These are phyloP conservation scores for Anguilla japonica DNA, from an alignment of 2,113 vertebrate genomes.

Conservation along the genomic window DNA sequence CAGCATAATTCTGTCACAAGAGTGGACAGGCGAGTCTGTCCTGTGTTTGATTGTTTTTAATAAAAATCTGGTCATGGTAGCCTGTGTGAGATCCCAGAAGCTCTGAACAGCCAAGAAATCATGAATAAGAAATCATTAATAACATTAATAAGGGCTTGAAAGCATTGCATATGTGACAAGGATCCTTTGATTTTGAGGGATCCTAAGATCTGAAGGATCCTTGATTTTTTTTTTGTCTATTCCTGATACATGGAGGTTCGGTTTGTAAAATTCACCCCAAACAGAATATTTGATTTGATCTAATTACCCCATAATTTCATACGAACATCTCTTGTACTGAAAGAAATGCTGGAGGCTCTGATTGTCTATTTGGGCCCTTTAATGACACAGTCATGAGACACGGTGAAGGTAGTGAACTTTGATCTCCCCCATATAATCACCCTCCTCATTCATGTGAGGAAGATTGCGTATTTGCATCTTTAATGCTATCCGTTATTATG, in stretches of 20 bases:
- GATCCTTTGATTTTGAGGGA: no score
- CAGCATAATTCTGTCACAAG: not conserved
- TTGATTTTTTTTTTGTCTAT: no score
- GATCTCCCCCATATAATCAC: not conserved
- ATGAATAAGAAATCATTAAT: not conserved
- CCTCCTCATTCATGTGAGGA: not conserved
- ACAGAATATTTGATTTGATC: not conserved
- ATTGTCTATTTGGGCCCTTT: not conserved
- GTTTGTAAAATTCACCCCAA: not conserved
- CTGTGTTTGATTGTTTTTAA: not conserved
- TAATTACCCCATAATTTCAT: not conserved
- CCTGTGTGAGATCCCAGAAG: not conserved
- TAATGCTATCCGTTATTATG: not conserved
- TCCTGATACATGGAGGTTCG: not conserved
- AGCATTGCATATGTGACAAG: no score
- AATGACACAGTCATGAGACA: not conserved
- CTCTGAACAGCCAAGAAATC: no score
- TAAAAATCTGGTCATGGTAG: not conserved
- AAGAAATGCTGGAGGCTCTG: not conserved
- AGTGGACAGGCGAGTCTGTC: not conserved
- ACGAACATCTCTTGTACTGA: not conserved
- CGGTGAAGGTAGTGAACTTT: not conserved
- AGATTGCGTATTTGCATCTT: no score
- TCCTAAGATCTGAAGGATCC: no score
- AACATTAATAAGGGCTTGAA: not conserved